These are phyloP conservation scores for Pyrocephalus nanus DNA, from an alignment of 2,797 vertebrate genomes.

Conservation along the genomic window DNA sequence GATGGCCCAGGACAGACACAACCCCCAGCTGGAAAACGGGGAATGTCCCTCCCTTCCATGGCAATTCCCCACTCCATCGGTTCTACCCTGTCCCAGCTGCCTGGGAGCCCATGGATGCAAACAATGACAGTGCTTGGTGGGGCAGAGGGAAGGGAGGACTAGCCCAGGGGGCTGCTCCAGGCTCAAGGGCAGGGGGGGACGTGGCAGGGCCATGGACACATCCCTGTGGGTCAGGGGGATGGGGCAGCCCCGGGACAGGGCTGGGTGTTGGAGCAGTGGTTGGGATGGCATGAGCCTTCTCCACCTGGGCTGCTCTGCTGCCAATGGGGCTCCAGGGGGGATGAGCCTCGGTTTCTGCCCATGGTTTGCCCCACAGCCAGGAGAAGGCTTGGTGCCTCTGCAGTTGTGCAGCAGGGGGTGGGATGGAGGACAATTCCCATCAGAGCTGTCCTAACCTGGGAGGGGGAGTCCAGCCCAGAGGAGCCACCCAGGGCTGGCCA, in stretches of 20 bases:
- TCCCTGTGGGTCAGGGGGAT: neutral
- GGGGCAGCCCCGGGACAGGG: neutral
- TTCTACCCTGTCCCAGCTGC: neutral
- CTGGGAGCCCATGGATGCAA: neutral
- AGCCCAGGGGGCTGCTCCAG: neutral
- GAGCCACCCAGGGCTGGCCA: neutral
- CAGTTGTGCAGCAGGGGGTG: neutral
- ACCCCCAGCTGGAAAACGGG: neutral
- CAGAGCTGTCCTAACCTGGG: neutral
- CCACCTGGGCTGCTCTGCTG: neutral
- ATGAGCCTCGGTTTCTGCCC: neutral
- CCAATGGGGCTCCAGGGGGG: no score
- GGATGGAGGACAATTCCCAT: neutral
- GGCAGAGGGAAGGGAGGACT: neutral
- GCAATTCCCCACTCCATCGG: neutral
- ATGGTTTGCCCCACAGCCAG: neutral
- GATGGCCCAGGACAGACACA: neutral
- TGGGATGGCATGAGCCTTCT: neutral
- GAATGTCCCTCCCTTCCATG: neutral
- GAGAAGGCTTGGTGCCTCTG: neutral
- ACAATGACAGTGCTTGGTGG: rapidly evolving
- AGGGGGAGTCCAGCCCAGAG: neutral
- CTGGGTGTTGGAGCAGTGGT: neutral
- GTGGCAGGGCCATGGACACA: neutral
- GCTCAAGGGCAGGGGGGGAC: neutral